A percentile compares a stretch with the other conserved stretches of the same genome.
Evolutionary conservation across 2,113 vertebrate species (phyloP).

Genomic region (Tenebrosternarchus preto): DNA sequence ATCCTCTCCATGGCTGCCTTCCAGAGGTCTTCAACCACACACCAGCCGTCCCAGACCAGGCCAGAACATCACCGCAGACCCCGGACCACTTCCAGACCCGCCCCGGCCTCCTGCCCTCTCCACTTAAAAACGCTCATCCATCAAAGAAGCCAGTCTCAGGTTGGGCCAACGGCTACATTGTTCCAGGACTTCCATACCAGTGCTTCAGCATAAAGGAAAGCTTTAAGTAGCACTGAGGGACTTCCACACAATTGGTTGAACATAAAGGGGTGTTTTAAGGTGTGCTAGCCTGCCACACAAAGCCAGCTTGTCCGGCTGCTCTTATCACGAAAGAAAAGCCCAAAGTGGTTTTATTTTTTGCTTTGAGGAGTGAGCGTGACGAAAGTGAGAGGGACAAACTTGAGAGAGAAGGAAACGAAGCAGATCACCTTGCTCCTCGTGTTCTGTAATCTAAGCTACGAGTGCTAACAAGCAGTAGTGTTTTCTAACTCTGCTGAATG

Average conservation of each 20-base stretch:
- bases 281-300: conserved; percentile 40
- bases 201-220: conserved; percentile 67
- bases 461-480: conserved; percentile 23
- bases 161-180: conserved; percentile 70
- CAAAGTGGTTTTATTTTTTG: conserved; percentile 12
- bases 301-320: conserved; percentile 39
- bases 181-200: conserved; percentile 64
- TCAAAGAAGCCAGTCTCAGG: conserved; percentile 71
- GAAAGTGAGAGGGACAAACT: conserved; percentile 21
- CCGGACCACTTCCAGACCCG: conserved; percentile 58
- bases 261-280: conserved; percentile 41
- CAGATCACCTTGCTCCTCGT: conserved; percentile 20
- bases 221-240: conserved; percentile 39
- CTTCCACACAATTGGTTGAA: conserved; percentile 42
- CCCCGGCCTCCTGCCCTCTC: conserved; percentile 57
- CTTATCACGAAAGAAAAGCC: conserved; percentile 32
- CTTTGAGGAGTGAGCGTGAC: conserved; percentile 35
- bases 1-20: neutral
- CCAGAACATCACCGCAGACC: conserved; percentile 40
- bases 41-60: conserved; percentile 22
- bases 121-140: conserved; percentile 69
- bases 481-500: conserved; percentile 25
- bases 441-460: conserved; percentile 23
- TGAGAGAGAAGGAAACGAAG: neutral
- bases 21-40: conserved; percentile 37